phyloP scores from a whole-genome alignment of 2,797 vertebrate species.

The Poecile montanus region DNA sequence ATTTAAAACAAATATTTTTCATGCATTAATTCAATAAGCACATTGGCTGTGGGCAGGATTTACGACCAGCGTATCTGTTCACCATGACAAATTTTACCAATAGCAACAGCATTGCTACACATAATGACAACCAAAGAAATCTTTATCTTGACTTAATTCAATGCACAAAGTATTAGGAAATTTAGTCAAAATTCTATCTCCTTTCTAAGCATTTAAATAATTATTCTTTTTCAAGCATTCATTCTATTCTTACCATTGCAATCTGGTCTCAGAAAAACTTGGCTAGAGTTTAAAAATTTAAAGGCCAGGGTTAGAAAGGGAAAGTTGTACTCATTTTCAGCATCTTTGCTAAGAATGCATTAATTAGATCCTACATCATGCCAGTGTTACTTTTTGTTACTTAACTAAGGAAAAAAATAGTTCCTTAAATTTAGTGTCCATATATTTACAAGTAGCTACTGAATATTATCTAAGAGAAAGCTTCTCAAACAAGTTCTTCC shows the following conservation, averaged over 20 bases:
- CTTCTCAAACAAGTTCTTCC: neutral
- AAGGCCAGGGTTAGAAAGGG: conserved; percentile 28
- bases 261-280: conserved; percentile 60
- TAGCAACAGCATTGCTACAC: neutral
- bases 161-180: neutral
- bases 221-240: conserved; percentile 16
- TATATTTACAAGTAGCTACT: neutral
- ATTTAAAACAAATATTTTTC: conserved; percentile 21
- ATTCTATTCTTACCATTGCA: conserved; percentile 48
- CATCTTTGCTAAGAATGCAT: neutral
- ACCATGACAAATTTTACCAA: conserved; percentile 17
- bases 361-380: conserved; percentile 28
- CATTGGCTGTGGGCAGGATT: neutral
- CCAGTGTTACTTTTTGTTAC: neutral
- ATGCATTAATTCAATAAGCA: conserved; percentile 13
- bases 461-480: neutral
- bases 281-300: conserved; percentile 41
- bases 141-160: neutral
- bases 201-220: conserved; percentile 11
- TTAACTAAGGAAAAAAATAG: neutral
- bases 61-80: neutral
- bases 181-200: neutral
- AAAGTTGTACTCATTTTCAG: conserved; percentile 23
- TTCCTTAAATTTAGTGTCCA: neutral
- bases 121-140: neutral